Conservation (phyloP, 2,888 invertebrate species). For the Perdita meconis region DNA sequence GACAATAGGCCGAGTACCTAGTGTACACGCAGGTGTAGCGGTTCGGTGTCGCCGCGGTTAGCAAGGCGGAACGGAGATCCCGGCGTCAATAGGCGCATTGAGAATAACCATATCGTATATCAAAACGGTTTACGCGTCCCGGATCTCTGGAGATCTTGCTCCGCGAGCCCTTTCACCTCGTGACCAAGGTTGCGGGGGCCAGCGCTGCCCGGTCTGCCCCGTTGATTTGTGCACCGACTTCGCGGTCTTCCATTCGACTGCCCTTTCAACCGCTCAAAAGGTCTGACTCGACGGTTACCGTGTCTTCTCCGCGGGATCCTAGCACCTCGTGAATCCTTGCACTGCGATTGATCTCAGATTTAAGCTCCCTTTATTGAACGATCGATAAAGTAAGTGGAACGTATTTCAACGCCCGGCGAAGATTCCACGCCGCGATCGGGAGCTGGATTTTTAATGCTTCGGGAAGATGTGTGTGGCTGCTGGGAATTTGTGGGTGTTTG, state of each 20-base stretch:
- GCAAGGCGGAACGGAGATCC: conserved; percentile 29
- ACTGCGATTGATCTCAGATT: conserved; percentile 34
- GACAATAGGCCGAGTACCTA: conserved; percentile 7
- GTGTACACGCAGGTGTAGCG: conserved; percentile 36
- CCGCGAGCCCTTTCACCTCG: conserved; percentile 66
- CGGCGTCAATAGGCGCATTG: conserved; percentile 60
- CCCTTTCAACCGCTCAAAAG: conserved; percentile 58
- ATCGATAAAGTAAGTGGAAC: conserved; percentile 24
- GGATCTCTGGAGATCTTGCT: conserved; percentile 60
- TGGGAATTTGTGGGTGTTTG: no score
- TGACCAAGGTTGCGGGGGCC: conserved; percentile 59
- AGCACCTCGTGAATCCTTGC: conserved; percentile 36
- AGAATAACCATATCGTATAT: conserved; percentile 66
- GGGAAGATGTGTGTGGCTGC: no score
- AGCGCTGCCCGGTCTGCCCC: conserved; percentile 28
- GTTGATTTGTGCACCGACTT: conserved; percentile 58
- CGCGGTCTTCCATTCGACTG: conserved; percentile 49
- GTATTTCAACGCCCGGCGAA: conserved; percentile 22
- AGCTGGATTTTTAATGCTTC: conserved; percentile 14
- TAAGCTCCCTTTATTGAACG: conserved; percentile 37
- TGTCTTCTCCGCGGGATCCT: conserved; percentile 3
- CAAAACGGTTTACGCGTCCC: conserved; percentile 67
- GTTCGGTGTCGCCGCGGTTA: conserved; percentile 7
- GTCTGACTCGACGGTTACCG: conserved; percentile 29
- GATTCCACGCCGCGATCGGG: not conserved